These are phyloP conservation scores for Malthinus seriepunctatus DNA, from an alignment of 2,888 invertebrate genomes.

Conservation along the genomic window DNA sequence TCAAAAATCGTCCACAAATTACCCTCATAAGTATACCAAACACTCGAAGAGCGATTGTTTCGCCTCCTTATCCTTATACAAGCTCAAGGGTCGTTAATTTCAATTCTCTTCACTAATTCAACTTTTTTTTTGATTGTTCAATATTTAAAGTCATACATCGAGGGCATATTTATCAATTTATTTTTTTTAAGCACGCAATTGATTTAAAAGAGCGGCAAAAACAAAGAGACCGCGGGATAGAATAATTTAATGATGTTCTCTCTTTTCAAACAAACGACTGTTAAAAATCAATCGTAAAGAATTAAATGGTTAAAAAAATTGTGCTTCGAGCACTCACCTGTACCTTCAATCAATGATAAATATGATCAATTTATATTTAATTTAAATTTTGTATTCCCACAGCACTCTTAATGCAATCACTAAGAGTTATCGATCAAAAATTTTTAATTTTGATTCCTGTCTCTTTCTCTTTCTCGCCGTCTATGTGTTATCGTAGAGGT, in stretches of 20 bases:
- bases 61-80: no score
- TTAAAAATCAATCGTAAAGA: slow-evolving; percentile 54
- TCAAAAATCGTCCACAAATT: no score
- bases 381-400: slow-evolving; percentile 8
- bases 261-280: slow-evolving; percentile 51
- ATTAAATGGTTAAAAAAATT: slow-evolving; percentile 36
- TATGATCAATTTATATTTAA: slow-evolving; percentile 12
- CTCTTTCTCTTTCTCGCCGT: no score
- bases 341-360: slow-evolving; percentile 16
- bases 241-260: slow-evolving; percentile 53
- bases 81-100: no score
- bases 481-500: no score
- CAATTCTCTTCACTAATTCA: no score
- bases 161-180: slow-evolving; percentile 44
- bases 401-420: neutral
- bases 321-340: slow-evolving; percentile 40
- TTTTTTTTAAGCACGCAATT: slow-evolving; percentile 38
- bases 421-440: no score
- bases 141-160: slow-evolving; percentile 4
- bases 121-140: no score
- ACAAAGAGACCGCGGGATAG: slow-evolving; percentile 49
- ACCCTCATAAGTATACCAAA: no score
- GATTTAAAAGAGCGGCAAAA: slow-evolving; percentile 46
- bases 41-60: no score
- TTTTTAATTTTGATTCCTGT: no score